Evolutionary conservation across 2,113 vertebrate species (phyloP).

Genomic region (Euleptes europaea): DNA sequence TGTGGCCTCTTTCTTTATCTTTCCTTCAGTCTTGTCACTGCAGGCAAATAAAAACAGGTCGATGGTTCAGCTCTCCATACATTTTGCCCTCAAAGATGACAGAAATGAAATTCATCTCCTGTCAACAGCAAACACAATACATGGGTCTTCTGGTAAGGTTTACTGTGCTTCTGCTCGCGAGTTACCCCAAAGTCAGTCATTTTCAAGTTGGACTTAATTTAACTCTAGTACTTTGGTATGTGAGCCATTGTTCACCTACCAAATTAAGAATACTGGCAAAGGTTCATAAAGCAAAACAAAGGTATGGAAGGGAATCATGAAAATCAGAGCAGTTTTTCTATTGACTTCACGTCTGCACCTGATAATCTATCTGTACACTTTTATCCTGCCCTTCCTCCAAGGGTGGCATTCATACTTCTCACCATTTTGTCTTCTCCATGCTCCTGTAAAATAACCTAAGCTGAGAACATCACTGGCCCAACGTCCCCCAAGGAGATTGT

Average conservation of each 20-base stretch:
- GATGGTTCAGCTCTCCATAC: not conserved
- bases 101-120: not conserved
- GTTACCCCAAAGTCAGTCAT: not conserved
- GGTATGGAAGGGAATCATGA: not conserved
- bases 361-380: too few relatives aligned
- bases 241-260: not conserved
- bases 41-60: not conserved
- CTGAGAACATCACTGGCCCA: too few relatives aligned
- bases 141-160: not conserved
- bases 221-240: not conserved
- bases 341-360: not conserved
- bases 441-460: too few relatives aligned
- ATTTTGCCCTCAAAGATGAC: constrained; percentile 1
- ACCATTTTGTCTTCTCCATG: too few relatives aligned
- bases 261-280: not conserved
- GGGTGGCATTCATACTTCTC: too few relatives aligned
- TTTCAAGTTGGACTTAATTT: not conserved
- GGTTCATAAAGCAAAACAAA: not conserved
- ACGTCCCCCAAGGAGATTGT: too few relatives aligned
- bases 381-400: too few relatives aligned
- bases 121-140: not conserved
- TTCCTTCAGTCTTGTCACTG: not conserved
- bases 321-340: not conserved
- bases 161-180: not conserved
- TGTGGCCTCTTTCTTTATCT: not conserved